Evolutionary conservation across 2,888 invertebrate species (phyloP).

Genomic region (Cotesia congregata): DNA sequence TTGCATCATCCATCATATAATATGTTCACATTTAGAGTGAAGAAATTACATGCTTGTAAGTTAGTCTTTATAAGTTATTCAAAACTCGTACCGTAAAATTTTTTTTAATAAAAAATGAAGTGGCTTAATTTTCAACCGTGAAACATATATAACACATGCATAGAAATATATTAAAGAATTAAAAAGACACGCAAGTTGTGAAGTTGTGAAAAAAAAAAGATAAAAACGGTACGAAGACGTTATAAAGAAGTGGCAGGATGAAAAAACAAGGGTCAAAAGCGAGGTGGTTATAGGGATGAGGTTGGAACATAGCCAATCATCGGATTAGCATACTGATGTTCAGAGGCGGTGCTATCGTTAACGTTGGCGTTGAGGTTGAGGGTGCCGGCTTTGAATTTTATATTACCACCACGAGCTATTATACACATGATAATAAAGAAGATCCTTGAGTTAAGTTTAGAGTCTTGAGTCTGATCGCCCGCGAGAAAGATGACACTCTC

Average conservation of each 20-base stretch:
- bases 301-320: conserved; percentile 70
- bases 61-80: no score
- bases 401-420: conserved; percentile 56
- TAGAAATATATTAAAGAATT: not conserved
- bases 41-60: no score
- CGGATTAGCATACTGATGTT: conserved; percentile 71
- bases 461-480: not conserved
- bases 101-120: no score
- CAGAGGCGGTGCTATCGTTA: conserved; percentile 68
- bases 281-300: conserved; percentile 50
- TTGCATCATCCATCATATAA: not conserved
- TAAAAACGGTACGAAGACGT: conserved; percentile 27
- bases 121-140: no score
- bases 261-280: conserved; percentile 43
- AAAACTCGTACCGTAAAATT: no score
- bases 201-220: not conserved
- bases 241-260: conserved; percentile 36
- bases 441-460: conserved; percentile 24
- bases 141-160: not conserved
- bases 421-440: conserved; percentile 53
- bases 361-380: conserved; percentile 66
- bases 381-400: conserved; percentile 67
- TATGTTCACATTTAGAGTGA: no score
- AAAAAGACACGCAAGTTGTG: not conserved
- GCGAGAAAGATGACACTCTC: not conserved